A percentile compares a stretch with the other conserved stretches of the same genome.
phyloP scores from a whole-genome alignment of 2,888 invertebrate species.

The Caenorhabditis plicata region DNA sequence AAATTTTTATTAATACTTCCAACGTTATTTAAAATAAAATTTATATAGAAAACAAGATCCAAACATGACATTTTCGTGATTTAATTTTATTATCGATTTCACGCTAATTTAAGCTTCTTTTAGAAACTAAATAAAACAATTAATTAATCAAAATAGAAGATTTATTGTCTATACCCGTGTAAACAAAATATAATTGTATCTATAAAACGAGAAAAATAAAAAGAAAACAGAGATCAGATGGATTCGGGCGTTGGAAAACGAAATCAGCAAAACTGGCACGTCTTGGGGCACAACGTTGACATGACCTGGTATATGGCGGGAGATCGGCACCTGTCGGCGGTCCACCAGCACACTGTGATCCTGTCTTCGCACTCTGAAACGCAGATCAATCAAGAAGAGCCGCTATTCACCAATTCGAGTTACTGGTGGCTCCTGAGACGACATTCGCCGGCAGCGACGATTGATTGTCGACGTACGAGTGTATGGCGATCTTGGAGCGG shows the following conservation, averaged over 20 bases:
- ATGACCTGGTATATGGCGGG: constrained; percentile 63
- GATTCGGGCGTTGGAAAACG: background rate
- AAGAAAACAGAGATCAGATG: constrained; percentile 3
- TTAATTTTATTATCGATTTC: too few species aligned
- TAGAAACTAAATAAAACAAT: too few species aligned
- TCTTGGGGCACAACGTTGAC: constrained; percentile 61
- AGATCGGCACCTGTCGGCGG: constrained; percentile 61
- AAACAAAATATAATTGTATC: background rate
- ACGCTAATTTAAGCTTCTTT: too few species aligned
- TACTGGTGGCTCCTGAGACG: constrained; percentile 15
- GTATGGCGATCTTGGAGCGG: constrained; percentile 38
- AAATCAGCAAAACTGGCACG: constrained; percentile 59
- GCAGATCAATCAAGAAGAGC: background rate
- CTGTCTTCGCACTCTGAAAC: constrained; percentile 57
- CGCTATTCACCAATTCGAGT: background rate
- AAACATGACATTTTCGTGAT: too few species aligned
- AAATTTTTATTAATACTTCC: too few species aligned
- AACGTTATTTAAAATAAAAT: too few species aligned
- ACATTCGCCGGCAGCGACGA: constrained; percentile 17
- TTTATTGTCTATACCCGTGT: too few species aligned
- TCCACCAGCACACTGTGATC: constrained; percentile 65
- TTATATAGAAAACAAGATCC: too few species aligned
- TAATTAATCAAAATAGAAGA: too few species aligned
- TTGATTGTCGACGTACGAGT: too few species aligned
- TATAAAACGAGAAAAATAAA: too few species aligned